These are phyloP conservation scores for Selenia dentaria DNA, from an alignment of 2,888 invertebrate genomes.

Conservation along the genomic window DNA sequence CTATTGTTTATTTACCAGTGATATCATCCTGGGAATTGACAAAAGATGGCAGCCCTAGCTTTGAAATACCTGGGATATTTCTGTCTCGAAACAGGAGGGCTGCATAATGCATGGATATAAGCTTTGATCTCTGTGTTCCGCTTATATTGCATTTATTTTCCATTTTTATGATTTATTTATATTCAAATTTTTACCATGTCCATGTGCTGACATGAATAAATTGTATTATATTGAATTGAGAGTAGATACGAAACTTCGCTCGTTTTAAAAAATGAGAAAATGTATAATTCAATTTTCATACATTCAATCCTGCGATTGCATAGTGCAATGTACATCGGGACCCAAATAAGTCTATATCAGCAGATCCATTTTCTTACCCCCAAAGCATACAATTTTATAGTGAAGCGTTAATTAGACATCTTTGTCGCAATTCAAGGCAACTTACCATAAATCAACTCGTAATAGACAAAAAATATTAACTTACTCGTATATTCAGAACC, in stretches of 20 bases:
- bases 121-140: conserved; percentile 31
- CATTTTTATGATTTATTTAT: conserved; percentile 32
- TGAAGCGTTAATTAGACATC: too few species aligned
- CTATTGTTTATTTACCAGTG: neutral
- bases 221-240: neutral
- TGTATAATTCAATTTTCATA: too few species aligned
- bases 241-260: neutral
- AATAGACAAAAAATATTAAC: too few species aligned
- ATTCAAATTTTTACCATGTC: conserved; percentile 6
- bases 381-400: too few species aligned
- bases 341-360: too few species aligned
- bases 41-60: neutral
- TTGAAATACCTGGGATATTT: conserved; percentile 36
- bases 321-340: too few species aligned
- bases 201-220: neutral
- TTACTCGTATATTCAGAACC: too few species aligned
- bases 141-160: conserved; percentile 38
- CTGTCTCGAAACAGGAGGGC: conserved; percentile 33
- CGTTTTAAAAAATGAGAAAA: too few species aligned
- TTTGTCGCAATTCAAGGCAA: too few species aligned
- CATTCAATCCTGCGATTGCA: too few species aligned
- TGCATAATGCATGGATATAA: conserved; percentile 41
- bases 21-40: conserved; percentile 1
- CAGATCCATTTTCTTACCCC: too few species aligned
- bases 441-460: too few species aligned